A percentile compares a stretch with the other conserved stretches of the same genome.
Conservation (phyloP, 2,797 vertebrate genomes). For the Trachurus trachurus region DNA sequence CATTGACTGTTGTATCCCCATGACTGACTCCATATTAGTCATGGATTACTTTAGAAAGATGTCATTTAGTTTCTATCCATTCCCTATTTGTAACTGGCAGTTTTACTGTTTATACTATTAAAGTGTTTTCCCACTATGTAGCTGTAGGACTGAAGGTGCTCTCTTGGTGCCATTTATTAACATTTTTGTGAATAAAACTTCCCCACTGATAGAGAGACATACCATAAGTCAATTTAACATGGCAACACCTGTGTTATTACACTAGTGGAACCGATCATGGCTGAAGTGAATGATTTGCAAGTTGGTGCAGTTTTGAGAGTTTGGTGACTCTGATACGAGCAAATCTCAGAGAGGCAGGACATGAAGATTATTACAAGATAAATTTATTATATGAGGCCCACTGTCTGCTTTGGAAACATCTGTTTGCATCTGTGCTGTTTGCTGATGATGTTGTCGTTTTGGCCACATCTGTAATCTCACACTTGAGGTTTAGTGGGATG, state of each 20-base stretch:
- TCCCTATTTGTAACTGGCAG: not conserved
- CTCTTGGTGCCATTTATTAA: not conserved
- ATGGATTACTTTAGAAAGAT: not conserved
- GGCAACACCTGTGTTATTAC: not conserved
- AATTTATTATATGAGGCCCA: not conserved
- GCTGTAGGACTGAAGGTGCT: not conserved
- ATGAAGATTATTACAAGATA: not conserved
- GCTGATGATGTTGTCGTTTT: slow-evolving; percentile 34
- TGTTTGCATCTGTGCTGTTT: slow-evolving; percentile 31
- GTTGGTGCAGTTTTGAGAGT: not conserved
- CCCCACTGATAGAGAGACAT: not conserved
- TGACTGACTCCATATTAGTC: not conserved
- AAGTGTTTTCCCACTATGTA: not conserved
- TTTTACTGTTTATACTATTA: not conserved
- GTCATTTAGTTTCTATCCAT: not conserved
- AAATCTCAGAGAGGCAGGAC: not conserved
- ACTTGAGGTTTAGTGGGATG: slow-evolving; percentile 25
- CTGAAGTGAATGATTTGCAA: not conserved
- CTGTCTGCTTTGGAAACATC: slow-evolving; percentile 35
- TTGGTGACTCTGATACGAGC: not conserved
- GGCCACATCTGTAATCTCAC: slow-evolving; percentile 21
- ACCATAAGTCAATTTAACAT: not conserved
- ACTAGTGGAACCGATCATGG: not conserved
- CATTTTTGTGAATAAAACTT: slow-evolving; percentile 1
- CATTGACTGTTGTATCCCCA: not conserved